Percentiles rank a stretch among this genome's conserved stretches.
These are phyloP conservation scores for Tyto alba DNA, from an alignment of 2,113 vertebrate genomes.

Conservation along the genomic window DNA sequence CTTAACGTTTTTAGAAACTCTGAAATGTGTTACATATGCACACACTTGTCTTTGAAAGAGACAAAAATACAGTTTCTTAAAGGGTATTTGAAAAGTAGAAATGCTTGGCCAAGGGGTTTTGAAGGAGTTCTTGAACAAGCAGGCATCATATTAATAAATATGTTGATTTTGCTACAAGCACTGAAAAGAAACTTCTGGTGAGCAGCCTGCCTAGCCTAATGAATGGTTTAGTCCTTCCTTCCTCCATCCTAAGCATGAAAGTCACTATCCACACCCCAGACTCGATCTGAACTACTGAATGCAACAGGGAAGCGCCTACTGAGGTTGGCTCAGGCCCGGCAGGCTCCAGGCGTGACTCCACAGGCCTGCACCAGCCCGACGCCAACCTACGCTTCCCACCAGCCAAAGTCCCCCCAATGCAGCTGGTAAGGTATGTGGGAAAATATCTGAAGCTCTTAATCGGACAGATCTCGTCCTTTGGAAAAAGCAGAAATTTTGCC, in stretches of 20 bases:
- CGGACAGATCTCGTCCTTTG: background rate
- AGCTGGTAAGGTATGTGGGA: background rate
- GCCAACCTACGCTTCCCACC: background rate
- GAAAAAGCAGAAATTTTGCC: background rate
- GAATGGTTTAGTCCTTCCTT: constrained; percentile 37
- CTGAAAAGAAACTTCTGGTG: background rate
- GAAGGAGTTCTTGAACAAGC: background rate
- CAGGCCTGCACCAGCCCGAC: background rate
- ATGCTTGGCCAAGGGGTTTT: background rate
- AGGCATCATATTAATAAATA: background rate
- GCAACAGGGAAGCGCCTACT: background rate
- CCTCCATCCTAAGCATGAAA: background rate
- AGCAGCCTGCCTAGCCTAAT: background rate
- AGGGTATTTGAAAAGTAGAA: background rate
- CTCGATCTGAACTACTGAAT: background rate
- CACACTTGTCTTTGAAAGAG: background rate
- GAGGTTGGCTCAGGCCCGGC: background rate
- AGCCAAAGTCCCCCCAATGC: background rate
- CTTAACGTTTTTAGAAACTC: background rate
- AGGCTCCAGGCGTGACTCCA: background rate
- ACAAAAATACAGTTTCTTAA: background rate
- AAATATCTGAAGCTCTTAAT: background rate
- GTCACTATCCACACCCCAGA: background rate
- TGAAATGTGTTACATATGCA: background rate
- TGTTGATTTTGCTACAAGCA: background rate